Conservation (phyloP, 2,888 invertebrate genomes). For the Gastracanthus pulcherrimus region DNA sequence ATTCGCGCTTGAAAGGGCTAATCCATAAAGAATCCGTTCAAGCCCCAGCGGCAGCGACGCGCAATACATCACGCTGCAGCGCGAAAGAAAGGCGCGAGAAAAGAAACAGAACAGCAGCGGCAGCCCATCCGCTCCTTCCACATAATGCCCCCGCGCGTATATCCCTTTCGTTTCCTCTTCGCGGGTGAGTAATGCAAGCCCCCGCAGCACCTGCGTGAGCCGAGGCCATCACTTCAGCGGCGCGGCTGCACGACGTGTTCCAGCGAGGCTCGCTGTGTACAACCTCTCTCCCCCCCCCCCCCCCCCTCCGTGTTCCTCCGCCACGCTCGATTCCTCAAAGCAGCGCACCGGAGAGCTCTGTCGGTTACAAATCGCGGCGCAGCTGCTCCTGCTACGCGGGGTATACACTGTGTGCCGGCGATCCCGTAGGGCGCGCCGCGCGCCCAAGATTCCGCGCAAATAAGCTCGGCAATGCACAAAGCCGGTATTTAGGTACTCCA, state of each 20-base stretch:
- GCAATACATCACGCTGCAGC: neutral
- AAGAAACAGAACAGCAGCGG: neutral
- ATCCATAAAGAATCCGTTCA: constrained; percentile 15
- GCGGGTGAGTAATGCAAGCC: neutral
- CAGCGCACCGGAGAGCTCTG: too few species aligned
- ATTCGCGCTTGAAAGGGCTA: constrained; percentile 20
- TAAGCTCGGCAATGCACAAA: constrained; percentile 33
- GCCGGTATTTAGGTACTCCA: constrained; percentile 1
- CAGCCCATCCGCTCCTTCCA: neutral
- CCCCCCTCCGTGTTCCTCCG: too few species aligned
- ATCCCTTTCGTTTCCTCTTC: neutral
- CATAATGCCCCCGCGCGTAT: neutral
- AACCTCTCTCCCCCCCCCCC: too few species aligned
- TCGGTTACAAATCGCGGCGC: neutral
- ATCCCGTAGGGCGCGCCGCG: neutral
- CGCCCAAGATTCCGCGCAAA: constrained; percentile 33
- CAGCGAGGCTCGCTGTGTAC: too few species aligned
- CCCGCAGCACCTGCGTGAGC: neutral
- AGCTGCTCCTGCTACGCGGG: neutral
- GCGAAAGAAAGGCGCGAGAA: neutral
- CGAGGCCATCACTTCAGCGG: neutral
- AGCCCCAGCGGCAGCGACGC: too few species aligned
- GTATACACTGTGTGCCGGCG: too few species aligned
- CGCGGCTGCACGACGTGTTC: too few species aligned
- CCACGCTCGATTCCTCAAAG: neutral